Evolutionary conservation across 2,888 invertebrate species (phyloP), one percentile per base, ranked within the genome.

Genomic region (Tenthredo scrophulariae): DNA sequence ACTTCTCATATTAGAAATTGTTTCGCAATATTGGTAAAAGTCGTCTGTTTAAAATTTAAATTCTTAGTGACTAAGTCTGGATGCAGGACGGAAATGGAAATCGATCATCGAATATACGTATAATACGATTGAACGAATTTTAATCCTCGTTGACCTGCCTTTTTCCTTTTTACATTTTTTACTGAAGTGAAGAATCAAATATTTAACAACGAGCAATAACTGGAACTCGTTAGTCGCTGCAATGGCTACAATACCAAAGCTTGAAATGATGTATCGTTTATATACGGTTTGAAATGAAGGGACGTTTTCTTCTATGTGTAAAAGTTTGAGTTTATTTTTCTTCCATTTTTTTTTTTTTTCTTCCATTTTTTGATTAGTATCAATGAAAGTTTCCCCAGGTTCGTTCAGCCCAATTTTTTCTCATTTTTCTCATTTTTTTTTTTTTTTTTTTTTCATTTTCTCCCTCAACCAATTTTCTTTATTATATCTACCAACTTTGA

Each of bases 381-480:
- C 33, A 70, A 37, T 33, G 70, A 70, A 70, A 37, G 70, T 70
- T 70, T 70, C 3, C 70, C 33, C 22, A 13, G 13, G 3, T 62
- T 62, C 26, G 62, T 62, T 13, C 62, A 62, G 62, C 26, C 62
- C 26, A 37, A 37, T 37, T 37, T 37, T 37, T 7, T 37, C 7
- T 37, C 7, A 2, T 7, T 37, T 37, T 7, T 37, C 7, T 29
- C 2, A 10, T 22, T 22, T 70, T 70, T n/a, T n/a, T 37, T 37
- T 7, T 37, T 37, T 37, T 1, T 7, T 7, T 37, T 37, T 7
- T 37, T 1, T 29, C 2, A 10, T 22, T 22, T 70, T 70, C 15
- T 46, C 26, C 75, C 75, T 29, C 22, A 10, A 15, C 46, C 15
- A 75, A 46, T 75, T 46, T 75, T 75, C 75, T 75, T 50, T 75